Conservation (phyloP, 2,888 invertebrate species). For the Archips crataeganus region DNA sequence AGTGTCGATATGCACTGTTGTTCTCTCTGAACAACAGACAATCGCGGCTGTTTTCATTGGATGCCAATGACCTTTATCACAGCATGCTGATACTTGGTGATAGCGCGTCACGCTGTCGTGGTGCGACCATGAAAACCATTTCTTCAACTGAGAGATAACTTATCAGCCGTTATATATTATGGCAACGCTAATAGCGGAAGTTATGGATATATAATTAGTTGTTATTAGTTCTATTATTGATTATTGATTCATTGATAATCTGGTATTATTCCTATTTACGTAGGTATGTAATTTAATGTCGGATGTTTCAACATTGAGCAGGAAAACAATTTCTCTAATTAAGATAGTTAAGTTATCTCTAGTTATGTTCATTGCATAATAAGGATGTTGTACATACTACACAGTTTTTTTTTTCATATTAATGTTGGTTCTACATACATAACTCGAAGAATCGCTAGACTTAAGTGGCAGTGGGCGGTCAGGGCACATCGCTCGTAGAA, state of each 20-base stretch:
- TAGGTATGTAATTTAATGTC: neutral
- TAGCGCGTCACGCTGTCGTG: slow-evolving; percentile 17
- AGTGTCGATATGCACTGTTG: neutral
- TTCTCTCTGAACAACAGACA: neutral
- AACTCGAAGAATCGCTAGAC: no score
- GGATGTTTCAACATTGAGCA: no score
- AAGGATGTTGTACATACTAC: no score
- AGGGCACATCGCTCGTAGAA: no score
- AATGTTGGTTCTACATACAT: no score
- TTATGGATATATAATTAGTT: neutral
- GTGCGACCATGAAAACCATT: slow-evolving; percentile 2
- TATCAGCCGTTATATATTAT: slow-evolving; percentile 20
- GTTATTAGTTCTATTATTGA: slow-evolving; percentile 5
- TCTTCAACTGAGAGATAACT: slow-evolving; percentile 24
- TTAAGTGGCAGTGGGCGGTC: no score
- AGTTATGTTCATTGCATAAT: no score
- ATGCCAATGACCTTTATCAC: slow-evolving; percentile 33
- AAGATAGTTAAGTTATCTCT: no score
- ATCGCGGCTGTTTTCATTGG: slow-evolving; percentile 24
- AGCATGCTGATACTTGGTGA: slow-evolving; percentile 5
- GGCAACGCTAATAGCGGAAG: slow-evolving; percentile 19
- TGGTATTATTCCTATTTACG: neutral
- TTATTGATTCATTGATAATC: slow-evolving; percentile 22
- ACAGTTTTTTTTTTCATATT: no score
- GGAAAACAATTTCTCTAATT: no score